phyloP scores from a whole-genome alignment of 2,888 invertebrate genomes.

The Nezara viridula region DNA sequence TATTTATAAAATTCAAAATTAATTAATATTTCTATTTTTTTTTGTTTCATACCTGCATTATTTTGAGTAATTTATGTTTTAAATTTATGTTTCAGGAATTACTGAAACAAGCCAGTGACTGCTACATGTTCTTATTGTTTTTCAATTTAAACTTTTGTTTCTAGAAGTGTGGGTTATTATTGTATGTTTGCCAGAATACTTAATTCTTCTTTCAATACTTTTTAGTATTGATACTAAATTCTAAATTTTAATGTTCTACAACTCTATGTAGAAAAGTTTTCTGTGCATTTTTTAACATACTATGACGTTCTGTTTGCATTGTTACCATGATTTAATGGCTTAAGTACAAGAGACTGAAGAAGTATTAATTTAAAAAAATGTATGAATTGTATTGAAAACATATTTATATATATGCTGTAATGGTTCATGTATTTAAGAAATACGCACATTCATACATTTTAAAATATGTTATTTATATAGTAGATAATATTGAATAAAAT shows the following conservation, averaged over 20 bases:
- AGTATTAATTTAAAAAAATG: conserved; percentile 21
- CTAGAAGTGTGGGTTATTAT: neutral
- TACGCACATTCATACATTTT: neutral
- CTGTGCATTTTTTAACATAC: neutral
- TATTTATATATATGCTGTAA: neutral
- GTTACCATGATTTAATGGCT: neutral
- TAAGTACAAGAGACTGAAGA: neutral
- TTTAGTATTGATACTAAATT: neutral
- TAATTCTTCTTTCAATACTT: too few species aligned
- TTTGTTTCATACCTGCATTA: neutral
- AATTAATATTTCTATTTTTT: neutral
- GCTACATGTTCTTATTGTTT: conserved; percentile 5
- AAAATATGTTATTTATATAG: neutral
- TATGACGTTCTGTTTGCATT: neutral
- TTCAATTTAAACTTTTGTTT: neutral
- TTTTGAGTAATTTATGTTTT: neutral
- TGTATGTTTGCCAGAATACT: neutral
- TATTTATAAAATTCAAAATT: too few species aligned
- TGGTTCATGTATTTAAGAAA: neutral
- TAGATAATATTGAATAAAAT: conserved; percentile 9
- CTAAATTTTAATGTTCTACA: neutral
- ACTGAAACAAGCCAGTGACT: neutral
- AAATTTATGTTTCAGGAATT: neutral
- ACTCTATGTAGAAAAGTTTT: neutral
- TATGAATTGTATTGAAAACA: neutral